Conservation (phyloP, 1,140 invertebrate species). For the Aphaenogaster ashmeadi region DNA sequence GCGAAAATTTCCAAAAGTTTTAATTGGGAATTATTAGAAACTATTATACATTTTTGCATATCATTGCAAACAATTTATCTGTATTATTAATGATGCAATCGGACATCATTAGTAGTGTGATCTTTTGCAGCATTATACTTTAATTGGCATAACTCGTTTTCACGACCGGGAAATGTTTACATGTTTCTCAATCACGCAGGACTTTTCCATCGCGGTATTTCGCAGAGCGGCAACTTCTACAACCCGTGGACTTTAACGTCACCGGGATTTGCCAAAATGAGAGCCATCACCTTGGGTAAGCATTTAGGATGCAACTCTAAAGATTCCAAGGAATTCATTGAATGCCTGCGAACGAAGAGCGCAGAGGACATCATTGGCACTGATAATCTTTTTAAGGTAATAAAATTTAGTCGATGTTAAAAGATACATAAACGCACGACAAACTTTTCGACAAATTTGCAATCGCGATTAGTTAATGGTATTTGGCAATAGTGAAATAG, state of each 20-base stretch:
- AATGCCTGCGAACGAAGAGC: slow-evolving; percentile 89
- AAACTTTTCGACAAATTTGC: neutral
- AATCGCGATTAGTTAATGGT: neutral
- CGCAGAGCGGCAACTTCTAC: slow-evolving; percentile 93
- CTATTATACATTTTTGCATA: neutral
- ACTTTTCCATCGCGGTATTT: slow-evolving; percentile 91
- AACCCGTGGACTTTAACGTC: slow-evolving; percentile 92
- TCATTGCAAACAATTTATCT: neutral
- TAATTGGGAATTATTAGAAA: neutral
- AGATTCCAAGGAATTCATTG: slow-evolving; percentile 86
- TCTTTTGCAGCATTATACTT: neutral
- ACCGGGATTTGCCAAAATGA: slow-evolving; percentile 88
- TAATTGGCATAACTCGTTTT: slow-evolving; percentile 18
- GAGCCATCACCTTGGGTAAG: slow-evolving; percentile 89
- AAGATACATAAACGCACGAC: neutral
- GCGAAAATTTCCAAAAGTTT: neutral
- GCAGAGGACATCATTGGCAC: slow-evolving; percentile 89
- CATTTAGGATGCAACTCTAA: slow-evolving; percentile 88
- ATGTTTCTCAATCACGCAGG: slow-evolving; percentile 83
- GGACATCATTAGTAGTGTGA: neutral
- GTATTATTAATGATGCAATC: neutral
- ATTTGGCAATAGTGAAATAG: neutral
- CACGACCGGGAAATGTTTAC: neutral
- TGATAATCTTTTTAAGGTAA: slow-evolving; percentile 89
- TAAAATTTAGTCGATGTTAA: neutral